Percentiles rank a stretch among this genome's conserved stretches.
Conservation (phyloP, 1,140 invertebrate species). For the Heliconius hermathena region DNA sequence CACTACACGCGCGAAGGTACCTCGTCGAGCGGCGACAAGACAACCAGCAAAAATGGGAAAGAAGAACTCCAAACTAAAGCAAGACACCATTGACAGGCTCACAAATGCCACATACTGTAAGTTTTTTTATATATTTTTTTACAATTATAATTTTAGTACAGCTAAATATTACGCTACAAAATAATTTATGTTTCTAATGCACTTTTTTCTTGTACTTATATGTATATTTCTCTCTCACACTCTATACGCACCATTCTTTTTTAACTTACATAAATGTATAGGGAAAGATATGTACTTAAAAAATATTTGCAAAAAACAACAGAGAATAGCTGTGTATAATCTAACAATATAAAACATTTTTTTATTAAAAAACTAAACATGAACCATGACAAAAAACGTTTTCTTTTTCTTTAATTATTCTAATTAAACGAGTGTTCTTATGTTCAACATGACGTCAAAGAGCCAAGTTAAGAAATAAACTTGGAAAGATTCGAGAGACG, state of each 20-base stretch:
- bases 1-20: conserved; percentile 47
- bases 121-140: conserved; percentile 70
- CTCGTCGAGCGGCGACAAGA: conserved; percentile 43
- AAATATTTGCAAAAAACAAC: too few relatives aligned
- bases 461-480: background rate
- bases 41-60: conserved; percentile 87
- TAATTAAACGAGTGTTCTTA: background rate
- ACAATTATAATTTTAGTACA: background rate
- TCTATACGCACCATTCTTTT: background rate
- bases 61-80: conserved; percentile 96
- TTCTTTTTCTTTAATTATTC: background rate
- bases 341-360: too few relatives aligned
- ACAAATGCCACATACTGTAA: conserved; percentile 95
- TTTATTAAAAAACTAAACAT: too few relatives aligned
- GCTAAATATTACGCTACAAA: background rate
- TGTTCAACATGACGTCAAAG: background rate
- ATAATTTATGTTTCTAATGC: background rate
- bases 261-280: background rate
- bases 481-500: background rate
- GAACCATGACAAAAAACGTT: too few relatives aligned
- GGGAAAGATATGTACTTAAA: background rate
- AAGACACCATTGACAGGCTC: conserved; percentile 94
- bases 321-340: too few relatives aligned
- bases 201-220: background rate
- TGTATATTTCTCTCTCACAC: background rate